Percentiles rank a stretch among this genome's conserved stretches.
phyloP scores from a whole-genome alignment of 2,113 vertebrate genomes.

The Myrmecophaga tridactyla region DNA sequence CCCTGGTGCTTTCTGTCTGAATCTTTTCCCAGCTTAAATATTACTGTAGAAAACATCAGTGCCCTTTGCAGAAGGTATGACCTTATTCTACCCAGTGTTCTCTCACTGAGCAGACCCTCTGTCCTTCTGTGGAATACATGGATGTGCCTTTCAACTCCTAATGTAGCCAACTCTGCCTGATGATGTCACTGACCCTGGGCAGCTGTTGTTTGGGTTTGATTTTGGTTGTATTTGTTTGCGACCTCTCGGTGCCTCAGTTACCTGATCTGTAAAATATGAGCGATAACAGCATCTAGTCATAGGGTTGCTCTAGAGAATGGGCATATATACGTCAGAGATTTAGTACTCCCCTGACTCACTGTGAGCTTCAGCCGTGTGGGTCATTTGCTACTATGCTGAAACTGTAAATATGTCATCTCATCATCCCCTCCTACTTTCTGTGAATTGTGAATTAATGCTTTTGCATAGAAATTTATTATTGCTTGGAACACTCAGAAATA shows the following conservation, averaged over 20 bases:
- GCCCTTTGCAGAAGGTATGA: neutral
- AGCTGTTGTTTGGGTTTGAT: neutral
- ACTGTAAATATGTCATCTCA: fast-evolving
- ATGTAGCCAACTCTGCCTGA: fast-evolving
- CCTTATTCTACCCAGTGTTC: fast-evolving
- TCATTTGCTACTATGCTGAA: fast-evolving
- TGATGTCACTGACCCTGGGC: neutral
- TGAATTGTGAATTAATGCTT: neutral
- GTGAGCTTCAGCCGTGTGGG: fast-evolving
- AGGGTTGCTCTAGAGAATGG: fast-evolving
- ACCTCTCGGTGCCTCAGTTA: neutral
- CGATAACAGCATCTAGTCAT: fast-evolving
- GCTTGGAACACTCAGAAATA: neutral
- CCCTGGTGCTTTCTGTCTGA: fast-evolving
- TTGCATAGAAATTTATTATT: neutral
- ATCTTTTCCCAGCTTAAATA: neutral
- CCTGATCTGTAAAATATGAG: neutral
- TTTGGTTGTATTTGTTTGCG: neutral
- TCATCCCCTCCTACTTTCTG: fast-evolving
- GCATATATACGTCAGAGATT: fast-evolving
- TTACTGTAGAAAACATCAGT: fast-evolving
- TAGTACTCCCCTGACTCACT: fast-evolving
- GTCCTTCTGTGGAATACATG: fast-evolving
- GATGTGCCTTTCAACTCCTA: fast-evolving
- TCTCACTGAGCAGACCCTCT: neutral